Percentiles rank a stretch among this genome's conserved stretches.
Evolutionary conservation across 2,113 vertebrate genomes (phyloP).

Genomic region (Forbesichthys papilliferus): DNA sequence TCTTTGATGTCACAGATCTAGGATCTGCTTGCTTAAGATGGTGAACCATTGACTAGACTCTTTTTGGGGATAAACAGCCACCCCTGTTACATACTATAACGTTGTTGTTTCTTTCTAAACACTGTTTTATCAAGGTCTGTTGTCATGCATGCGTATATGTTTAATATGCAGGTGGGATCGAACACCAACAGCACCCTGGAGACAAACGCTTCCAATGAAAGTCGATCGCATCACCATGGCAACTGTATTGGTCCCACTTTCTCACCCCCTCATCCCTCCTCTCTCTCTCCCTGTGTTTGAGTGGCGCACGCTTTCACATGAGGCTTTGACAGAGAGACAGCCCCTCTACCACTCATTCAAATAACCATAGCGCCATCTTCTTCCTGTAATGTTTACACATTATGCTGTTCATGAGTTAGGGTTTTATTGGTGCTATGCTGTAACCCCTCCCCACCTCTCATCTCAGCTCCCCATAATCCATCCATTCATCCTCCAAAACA

Average conservation of each 20-base stretch:
- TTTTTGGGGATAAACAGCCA: not conserved
- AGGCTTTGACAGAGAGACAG: too few relatives aligned
- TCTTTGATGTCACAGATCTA: not conserved
- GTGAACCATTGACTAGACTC: not conserved
- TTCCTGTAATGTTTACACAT: too few relatives aligned
- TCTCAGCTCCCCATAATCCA: not conserved
- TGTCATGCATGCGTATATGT: constrained; percentile 12
- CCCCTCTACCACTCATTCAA: too few relatives aligned
- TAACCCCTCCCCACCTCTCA: not conserved
- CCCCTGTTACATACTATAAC: not conserved
- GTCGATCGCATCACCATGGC: constrained; percentile 71
- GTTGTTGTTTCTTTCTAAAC: too few relatives aligned
- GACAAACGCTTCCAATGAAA: constrained; percentile 51
- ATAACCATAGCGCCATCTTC: too few relatives aligned
- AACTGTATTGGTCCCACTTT: constrained; percentile 61
- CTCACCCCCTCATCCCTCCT: constrained; percentile 28
- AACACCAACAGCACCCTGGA: constrained; percentile 45
- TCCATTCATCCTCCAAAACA: not conserved
- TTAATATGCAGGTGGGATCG: constrained; percentile 43
- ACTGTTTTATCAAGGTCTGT: not conserved
- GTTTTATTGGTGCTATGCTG: not conserved
- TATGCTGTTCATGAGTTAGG: too few relatives aligned
- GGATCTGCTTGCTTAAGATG: not conserved
- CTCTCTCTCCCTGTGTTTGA: constrained; percentile 1
- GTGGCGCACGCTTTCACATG: not conserved